Conservation (phyloP, 2,888 invertebrate species). For the Folsomia candida region DNA sequence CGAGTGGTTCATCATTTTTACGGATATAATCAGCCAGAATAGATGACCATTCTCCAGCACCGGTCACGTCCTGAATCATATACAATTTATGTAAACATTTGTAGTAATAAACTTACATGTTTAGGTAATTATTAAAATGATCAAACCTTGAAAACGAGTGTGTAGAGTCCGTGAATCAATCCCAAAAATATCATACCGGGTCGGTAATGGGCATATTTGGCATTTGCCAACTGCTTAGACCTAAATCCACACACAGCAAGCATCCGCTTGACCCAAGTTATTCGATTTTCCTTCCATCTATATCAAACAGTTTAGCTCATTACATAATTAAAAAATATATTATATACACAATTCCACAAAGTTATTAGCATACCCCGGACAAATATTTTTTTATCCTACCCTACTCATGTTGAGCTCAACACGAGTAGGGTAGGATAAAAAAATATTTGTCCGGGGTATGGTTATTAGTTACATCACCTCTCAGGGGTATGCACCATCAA, state of each 20-base stretch:
- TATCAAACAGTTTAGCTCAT: neutral
- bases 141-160: constrained; percentile 77
- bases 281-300: constrained; percentile 71
- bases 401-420: too few species aligned
- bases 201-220: constrained; percentile 53
- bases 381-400: too few species aligned
- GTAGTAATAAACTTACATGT: neutral
- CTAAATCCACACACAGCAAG: constrained; percentile 75
- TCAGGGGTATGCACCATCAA: constrained; percentile 73
- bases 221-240: constrained; percentile 58
- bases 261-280: constrained; percentile 73
- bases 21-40: constrained; percentile 89
- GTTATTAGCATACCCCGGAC: too few species aligned
- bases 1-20: constrained; percentile 84
- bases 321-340: neutral
- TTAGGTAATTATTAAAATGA: neutral
- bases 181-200: constrained; percentile 72
- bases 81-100: constrained; percentile 9
- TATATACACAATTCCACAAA: neutral
- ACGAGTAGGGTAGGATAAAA: too few species aligned
- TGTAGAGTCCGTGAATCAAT: constrained; percentile 79
- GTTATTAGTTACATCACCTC: constrained; percentile 40
- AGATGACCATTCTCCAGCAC: constrained; percentile 83
- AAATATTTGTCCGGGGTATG: too few species aligned
- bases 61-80: constrained; percentile 53